Evolutionary conservation across 2,113 vertebrate genomes (phyloP), one percentile per base, ranked within the genome.

Genomic region (Spheniscus mendiculus): DNA sequence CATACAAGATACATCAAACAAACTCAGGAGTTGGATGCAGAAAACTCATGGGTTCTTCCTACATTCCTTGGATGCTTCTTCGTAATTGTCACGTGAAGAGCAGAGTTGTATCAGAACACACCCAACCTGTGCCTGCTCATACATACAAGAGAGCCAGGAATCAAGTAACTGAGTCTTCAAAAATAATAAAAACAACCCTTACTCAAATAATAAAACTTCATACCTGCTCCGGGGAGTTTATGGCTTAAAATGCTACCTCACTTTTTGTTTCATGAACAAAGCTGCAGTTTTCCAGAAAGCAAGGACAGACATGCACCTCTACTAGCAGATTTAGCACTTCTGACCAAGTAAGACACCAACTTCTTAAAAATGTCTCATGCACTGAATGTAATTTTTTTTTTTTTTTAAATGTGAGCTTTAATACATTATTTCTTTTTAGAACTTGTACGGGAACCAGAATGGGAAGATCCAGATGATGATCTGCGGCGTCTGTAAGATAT

Each of bases 371-470:
- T 97, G 98, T 97, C 98, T 98, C 98, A 98, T 98, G 98, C 98
- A 98, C 93, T 98, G 97, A 98, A 95, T 98, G 93, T 73, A 95
- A 89, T 81, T 83, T 77, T 82, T 82, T 56, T 96, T 87, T 49
- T 86, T 80, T 83, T 85, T 72, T 59, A 89, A 93, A 86, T 97
- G 95, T 96, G 97, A 98, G 89, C 97, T 98, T 97, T 98, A 97
- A 94, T 83, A 96, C 95, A 80, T 99, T 98, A 99, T 99, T 99
- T 99, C 99, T 99, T 99, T 99, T 99, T 99, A 97, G 98, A 99
- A 99, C 99, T 99, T 97, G 99, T 98, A 94, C 98, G 98, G 98
- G 99, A 99, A 98, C 98, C 99, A 98, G 99, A 99, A 98, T 99
- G 98, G 96, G 99, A 99, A 50, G 99, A 99, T 98, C 99, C 99